Conservation (phyloP, 2,113 vertebrate species). For the Nothobranchius furzeri region DNA sequence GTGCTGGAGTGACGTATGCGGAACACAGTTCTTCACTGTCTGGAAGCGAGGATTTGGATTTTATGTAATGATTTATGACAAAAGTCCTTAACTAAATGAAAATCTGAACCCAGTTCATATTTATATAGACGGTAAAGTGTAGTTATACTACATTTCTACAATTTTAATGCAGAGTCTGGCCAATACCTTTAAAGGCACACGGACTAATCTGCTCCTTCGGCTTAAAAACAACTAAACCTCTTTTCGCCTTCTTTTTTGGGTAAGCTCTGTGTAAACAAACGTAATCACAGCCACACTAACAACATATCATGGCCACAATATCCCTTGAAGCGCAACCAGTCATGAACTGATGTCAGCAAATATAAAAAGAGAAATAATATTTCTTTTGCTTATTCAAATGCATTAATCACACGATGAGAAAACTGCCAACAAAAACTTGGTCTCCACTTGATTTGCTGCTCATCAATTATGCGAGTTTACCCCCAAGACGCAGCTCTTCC, state of each 20-base stretch:
- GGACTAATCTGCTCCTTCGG: conserved; percentile 39
- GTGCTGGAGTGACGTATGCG: no score
- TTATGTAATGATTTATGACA: no score
- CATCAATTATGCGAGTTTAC: conserved; percentile 65
- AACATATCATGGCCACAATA: conserved; percentile 3
- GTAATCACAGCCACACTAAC: neutral
- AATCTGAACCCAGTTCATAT: no score
- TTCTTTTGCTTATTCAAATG: conserved; percentile 26
- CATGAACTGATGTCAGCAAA: conserved; percentile 3
- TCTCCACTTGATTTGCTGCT: conserved; percentile 60
- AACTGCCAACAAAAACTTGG: conserved; percentile 55
- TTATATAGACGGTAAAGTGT: no score
- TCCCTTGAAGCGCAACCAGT: conserved; percentile 15
- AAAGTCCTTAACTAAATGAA: no score
- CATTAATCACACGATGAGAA: conserved; percentile 22
- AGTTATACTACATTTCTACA: no score
- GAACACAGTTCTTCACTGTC: no score
- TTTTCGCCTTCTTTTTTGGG: conserved; percentile 6
- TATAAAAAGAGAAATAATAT: conserved; percentile 8
- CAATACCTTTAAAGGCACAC: conserved; percentile 24
- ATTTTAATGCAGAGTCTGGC: no score
- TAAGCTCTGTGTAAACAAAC: neutral
- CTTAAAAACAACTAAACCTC: conserved; percentile 22
- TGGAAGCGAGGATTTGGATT: no score
- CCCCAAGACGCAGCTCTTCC: conserved; percentile 34